Evolutionary conservation across 2,888 invertebrate species (phyloP).

Genomic region (Apamea monoglypha): DNA sequence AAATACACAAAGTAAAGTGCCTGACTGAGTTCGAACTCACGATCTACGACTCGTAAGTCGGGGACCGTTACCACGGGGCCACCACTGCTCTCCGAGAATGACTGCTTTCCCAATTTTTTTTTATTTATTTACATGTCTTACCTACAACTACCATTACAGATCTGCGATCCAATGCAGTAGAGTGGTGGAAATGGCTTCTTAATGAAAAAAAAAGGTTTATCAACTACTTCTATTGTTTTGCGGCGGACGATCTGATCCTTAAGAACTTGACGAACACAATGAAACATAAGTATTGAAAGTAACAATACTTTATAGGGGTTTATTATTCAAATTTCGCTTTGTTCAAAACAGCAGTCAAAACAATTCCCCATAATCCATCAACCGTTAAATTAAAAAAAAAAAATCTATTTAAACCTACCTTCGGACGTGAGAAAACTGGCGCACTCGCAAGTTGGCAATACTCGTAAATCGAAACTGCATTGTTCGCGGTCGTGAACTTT

Average conservation of each 20-base stretch:
- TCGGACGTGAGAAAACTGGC: slow-evolving; percentile 54
- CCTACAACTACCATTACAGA: too few relatives aligned
- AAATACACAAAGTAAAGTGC: too few relatives aligned
- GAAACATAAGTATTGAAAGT: neutral
- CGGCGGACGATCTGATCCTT: neutral
- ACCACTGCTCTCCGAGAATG: neutral
- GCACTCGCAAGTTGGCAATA: slow-evolving; percentile 45
- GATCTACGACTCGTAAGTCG: too few relatives aligned
- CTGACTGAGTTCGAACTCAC: too few relatives aligned
- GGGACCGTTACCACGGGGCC: too few relatives aligned
- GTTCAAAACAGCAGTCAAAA: slow-evolving; percentile 18
- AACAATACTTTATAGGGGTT: neutral
- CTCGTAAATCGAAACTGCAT: slow-evolving; percentile 62
- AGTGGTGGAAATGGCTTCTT: neutral
- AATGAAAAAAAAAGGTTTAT: neutral
- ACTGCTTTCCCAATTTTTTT: too few relatives aligned
- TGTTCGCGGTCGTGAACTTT: slow-evolving; percentile 73
- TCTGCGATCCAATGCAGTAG: too few relatives aligned
- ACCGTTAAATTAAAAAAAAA: slow-evolving; percentile 13
- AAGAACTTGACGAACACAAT: neutral
- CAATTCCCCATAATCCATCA: slow-evolving; percentile 9
- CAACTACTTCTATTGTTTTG: neutral
- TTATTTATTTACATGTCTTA: too few relatives aligned
- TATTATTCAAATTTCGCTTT: neutral
- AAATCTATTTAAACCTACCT: slow-evolving; percentile 16